A percentile compares a stretch with the other conserved stretches of the same genome.
Evolutionary conservation across 92 coral and sea anemone species (phyloP).

Genomic region (Epizoanthus rinbou): DNA sequence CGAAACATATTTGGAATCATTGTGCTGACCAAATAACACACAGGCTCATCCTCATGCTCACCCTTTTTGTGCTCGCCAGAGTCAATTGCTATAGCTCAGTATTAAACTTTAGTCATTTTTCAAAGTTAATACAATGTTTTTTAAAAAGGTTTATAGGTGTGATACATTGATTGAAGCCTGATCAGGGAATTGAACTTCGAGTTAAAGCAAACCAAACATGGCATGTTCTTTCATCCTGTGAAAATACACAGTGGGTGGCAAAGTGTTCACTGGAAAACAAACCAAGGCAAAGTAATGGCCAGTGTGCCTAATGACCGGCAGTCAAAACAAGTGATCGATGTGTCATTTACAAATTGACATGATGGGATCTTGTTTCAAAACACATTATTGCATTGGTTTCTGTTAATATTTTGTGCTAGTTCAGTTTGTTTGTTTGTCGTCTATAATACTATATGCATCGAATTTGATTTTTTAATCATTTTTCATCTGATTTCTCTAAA

Average conservation of each 20-base stretch:
- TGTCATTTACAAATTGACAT: background rate
- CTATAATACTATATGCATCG: background rate
- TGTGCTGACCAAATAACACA: background rate
- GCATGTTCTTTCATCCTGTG: constrained; percentile 28
- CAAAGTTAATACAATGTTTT: constrained; percentile 3
- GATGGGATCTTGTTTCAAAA: background rate
- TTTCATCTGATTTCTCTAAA: background rate
- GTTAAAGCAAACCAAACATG: constrained; percentile 15
- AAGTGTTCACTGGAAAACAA: background rate
- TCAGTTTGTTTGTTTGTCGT: background rate
- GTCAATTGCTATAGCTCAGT: background rate
- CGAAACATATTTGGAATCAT: background rate
- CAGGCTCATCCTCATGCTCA: background rate
- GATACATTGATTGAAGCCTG: background rate
- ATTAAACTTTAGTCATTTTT: background rate
- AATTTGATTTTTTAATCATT: background rate
- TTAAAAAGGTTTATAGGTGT: background rate
- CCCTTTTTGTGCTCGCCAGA: no score
- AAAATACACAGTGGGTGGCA: background rate
- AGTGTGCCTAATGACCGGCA: no score
- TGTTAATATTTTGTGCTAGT: constrained; percentile 13
- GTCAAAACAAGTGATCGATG: background rate
- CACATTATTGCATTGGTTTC: background rate
- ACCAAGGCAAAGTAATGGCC: no score
- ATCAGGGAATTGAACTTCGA: constrained; percentile 5